These are phyloP conservation scores for Beris morrisii DNA, from an alignment of 2,888 invertebrate species.

Conservation along the genomic window DNA sequence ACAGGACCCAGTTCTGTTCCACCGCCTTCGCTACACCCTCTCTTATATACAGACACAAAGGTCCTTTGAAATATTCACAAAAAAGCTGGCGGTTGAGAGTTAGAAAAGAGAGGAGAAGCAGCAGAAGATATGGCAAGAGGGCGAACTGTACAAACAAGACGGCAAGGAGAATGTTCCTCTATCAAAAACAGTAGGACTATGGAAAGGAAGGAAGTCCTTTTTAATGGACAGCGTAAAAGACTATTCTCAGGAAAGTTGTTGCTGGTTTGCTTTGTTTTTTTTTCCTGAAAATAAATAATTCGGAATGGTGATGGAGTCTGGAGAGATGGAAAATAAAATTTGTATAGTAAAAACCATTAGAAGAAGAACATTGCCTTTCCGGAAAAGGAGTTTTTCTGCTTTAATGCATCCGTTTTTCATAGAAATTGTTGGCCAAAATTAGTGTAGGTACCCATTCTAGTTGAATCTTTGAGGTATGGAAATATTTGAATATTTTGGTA, in stretches of 20 bases:
- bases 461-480: too few relatives aligned
- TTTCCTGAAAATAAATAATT: too few relatives aligned
- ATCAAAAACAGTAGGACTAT: slow-evolving; percentile 14
- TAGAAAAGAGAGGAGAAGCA: background rate
- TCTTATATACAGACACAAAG: background rate
- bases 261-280: background rate
- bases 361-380: too few relatives aligned
- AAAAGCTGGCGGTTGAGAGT: background rate
- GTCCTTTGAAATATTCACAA: background rate
- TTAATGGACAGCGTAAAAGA: slow-evolving; percentile 22
- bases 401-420: too few relatives aligned
- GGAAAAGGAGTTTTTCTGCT: too few relatives aligned
- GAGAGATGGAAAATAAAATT: too few relatives aligned
- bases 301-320: too few relatives aligned
- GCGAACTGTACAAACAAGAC: background rate
- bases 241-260: slow-evolving; percentile 12
- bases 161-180: slow-evolving; percentile 7
- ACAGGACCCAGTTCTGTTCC: background rate
- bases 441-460: too few relatives aligned
- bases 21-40: background rate
- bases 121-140: background rate
- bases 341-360: too few relatives aligned
- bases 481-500: too few relatives aligned
- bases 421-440: too few relatives aligned
- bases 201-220: slow-evolving; percentile 25